Evolutionary conservation across 2,113 vertebrate genomes (phyloP).

Genomic region (Leuciscus idus): DNA sequence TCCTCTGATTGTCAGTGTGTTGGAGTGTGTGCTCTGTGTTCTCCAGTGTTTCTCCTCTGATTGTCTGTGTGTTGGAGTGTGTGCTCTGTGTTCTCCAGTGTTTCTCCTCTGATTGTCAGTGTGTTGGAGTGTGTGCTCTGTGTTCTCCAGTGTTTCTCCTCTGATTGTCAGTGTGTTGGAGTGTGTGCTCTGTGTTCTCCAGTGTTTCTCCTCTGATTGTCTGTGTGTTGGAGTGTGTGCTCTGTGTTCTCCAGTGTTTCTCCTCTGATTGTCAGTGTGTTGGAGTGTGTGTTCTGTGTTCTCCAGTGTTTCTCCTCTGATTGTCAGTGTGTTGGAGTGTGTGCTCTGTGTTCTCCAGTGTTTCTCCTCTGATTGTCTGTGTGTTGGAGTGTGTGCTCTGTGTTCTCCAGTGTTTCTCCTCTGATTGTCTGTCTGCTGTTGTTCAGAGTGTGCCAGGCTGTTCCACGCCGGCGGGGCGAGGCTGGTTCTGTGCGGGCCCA

Average conservation of each 20-base stretch:
- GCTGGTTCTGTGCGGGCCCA: constrained; percentile 89
- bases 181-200: too few species aligned
- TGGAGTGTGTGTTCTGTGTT: too few species aligned
- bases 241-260: neutral
- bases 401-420: neutral
- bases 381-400: too few species aligned
- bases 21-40: too few species aligned
- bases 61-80: neutral
- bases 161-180: too few species aligned
- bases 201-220: neutral
- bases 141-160: neutral
- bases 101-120: neutral
- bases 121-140: too few species aligned
- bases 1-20: neutral
- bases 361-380: neutral
- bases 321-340: too few species aligned
- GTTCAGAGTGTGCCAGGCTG: constrained; percentile 86
- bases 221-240: neutral
- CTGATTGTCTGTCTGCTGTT: neutral
- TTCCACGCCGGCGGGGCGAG: constrained; percentile 90
- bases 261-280: neutral
- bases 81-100: neutral
- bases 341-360: neutral
- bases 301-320: neutral
- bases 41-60: neutral